These are phyloP conservation scores for Deroptyus accipitrinus DNA, from an alignment of 2,113 vertebrate species.

Conservation along the genomic window DNA sequence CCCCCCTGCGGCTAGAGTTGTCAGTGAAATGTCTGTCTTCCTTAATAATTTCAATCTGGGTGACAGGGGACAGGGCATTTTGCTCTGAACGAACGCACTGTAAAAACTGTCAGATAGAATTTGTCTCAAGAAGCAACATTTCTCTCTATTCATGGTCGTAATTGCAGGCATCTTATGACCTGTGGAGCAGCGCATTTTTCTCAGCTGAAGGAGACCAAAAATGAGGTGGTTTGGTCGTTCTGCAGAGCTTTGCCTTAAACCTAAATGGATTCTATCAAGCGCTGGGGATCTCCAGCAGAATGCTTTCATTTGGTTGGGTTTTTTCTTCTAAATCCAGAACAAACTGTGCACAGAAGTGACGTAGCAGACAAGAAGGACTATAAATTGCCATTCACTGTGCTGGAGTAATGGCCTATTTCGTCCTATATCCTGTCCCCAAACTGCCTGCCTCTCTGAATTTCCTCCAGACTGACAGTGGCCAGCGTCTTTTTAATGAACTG, in stretches of 20 bases:
- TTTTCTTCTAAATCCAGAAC: not conserved
- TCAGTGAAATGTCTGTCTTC: constrained; percentile 70
- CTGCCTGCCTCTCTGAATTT: not conserved
- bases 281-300: not conserved
- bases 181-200: constrained; percentile 46
- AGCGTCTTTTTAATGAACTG: constrained; percentile 18
- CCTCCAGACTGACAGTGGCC: constrained; percentile 30
- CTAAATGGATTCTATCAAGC: not conserved
- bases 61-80: constrained; percentile 72
- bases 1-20: constrained; percentile 58
- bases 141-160: constrained; percentile 47
- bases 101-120: constrained; percentile 76
- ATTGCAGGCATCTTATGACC: constrained; percentile 55
- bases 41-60: constrained; percentile 76
- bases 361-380: not conserved
- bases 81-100: constrained; percentile 68
- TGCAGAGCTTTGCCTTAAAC: constrained; percentile 4
- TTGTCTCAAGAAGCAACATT: constrained; percentile 68
- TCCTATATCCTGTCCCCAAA: constrained; percentile 25
- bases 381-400: not conserved
- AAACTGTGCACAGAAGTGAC: constrained; percentile 14
- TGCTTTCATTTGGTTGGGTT: not conserved
- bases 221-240: not conserved
- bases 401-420: constrained; percentile 12
- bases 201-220: not conserved